phyloP scores from a whole-genome alignment of 2,113 vertebrate genomes.

The Nycticorax nycticorax region DNA sequence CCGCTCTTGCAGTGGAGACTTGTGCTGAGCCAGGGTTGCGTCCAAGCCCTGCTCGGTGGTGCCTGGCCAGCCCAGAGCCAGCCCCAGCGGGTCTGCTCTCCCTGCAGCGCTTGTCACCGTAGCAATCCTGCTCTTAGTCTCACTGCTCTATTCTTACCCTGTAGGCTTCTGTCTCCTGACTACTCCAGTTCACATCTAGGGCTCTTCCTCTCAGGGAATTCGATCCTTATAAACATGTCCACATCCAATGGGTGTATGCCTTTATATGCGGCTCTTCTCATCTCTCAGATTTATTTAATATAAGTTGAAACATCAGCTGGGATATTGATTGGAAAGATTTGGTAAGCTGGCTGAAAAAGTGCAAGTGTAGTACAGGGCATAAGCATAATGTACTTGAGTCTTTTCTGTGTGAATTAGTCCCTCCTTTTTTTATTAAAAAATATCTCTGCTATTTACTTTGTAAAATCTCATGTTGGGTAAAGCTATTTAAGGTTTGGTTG shows the following conservation, averaged over 20 bases:
- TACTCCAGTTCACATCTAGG: background rate
- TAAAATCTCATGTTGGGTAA: background rate
- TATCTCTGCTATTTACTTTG: background rate
- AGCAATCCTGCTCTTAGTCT: background rate
- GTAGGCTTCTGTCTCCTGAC: background rate
- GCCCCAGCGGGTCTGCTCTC: background rate
- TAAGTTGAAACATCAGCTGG: background rate
- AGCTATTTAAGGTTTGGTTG: background rate
- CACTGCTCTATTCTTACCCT: background rate
- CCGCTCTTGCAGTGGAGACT: fast-evolving
- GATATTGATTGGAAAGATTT: background rate
- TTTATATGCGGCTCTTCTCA: background rate
- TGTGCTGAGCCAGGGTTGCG: background rate
- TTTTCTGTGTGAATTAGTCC: background rate
- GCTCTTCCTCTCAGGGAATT: background rate
- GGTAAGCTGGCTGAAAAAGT: background rate
- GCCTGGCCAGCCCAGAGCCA: background rate
- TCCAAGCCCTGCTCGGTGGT: background rate
- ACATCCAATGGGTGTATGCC: background rate
- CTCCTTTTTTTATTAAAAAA: background rate
- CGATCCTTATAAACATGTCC: background rate
- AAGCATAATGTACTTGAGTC: background rate
- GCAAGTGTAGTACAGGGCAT: background rate
- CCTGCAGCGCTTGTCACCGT: fast-evolving
- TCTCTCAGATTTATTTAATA: background rate